Conservation (phyloP, 2,888 invertebrate species). For the Sicus ferrugineus region DNA sequence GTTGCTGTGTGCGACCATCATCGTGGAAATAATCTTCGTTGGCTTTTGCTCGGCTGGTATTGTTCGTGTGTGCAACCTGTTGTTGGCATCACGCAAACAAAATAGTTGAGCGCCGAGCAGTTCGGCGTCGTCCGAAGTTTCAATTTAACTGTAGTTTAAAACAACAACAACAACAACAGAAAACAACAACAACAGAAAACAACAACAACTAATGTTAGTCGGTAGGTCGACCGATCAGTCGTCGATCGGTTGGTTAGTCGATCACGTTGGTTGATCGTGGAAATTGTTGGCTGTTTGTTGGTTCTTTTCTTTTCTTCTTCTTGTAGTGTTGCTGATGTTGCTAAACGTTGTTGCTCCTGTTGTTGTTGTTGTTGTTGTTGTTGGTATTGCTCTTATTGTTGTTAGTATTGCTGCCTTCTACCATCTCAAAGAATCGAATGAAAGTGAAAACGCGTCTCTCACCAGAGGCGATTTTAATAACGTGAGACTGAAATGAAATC, state of each 20-base stretch:
- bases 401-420: background rate
- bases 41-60: no score
- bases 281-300: background rate
- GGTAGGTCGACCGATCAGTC: constrained; percentile 9
- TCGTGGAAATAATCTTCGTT: background rate
- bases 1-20: background rate
- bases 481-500: background rate
- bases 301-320: background rate
- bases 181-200: background rate
- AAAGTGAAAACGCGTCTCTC: constrained; percentile 23
- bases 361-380: background rate
- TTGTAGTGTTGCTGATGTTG: background rate
- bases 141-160: no score
- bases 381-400: background rate
- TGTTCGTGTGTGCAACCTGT: no score
- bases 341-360: background rate
- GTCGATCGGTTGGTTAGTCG: background rate
- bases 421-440: constrained; percentile 1
- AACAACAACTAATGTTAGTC: background rate
- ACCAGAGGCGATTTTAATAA: background rate
- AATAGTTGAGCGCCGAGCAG: no score
- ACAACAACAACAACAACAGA: no score
- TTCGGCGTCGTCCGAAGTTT: no score
- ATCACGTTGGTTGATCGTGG: background rate
- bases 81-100: no score